Evolutionary conservation across 2,113 vertebrate species (phyloP).

Genomic region (Melierax canorus): DNA sequence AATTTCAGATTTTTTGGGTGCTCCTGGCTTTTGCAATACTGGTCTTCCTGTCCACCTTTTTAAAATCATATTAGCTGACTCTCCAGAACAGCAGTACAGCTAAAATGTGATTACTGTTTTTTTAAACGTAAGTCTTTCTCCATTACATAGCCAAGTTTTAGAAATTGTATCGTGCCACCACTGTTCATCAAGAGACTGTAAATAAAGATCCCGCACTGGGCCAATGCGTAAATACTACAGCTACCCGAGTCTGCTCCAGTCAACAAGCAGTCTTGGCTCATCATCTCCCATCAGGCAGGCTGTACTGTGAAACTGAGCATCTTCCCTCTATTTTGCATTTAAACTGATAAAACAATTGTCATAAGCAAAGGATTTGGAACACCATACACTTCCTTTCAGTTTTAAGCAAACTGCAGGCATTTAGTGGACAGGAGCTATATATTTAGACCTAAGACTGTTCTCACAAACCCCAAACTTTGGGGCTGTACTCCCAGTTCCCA

Average conservation of each 20-base stretch:
- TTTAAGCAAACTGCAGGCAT: neutral
- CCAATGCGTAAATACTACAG: neutral
- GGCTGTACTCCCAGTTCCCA: neutral
- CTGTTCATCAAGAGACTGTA: neutral
- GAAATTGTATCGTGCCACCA: neutral
- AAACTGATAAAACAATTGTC: neutral
- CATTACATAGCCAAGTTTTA: neutral
- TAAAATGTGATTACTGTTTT: neutral
- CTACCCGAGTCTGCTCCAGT: neutral
- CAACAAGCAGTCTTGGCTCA: neutral
- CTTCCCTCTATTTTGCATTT: neutral
- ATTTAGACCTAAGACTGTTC: neutral
- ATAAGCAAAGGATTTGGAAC: neutral
- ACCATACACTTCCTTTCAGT: neutral
- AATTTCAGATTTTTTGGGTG: neutral
- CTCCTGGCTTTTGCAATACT: neutral
- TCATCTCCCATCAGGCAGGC: neutral
- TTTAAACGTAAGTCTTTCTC: neutral
- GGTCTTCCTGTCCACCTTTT: neutral
- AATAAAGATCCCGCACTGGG: neutral
- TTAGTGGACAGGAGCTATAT: neutral
- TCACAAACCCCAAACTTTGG: neutral
- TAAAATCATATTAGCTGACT: neutral
- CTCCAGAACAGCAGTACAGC: neutral
- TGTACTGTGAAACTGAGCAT: neutral